Percentiles rank a stretch among this genome's conserved stretches.
phyloP scores from a whole-genome alignment of 2,113 vertebrate species.

The Microtus richardsoni region DNA sequence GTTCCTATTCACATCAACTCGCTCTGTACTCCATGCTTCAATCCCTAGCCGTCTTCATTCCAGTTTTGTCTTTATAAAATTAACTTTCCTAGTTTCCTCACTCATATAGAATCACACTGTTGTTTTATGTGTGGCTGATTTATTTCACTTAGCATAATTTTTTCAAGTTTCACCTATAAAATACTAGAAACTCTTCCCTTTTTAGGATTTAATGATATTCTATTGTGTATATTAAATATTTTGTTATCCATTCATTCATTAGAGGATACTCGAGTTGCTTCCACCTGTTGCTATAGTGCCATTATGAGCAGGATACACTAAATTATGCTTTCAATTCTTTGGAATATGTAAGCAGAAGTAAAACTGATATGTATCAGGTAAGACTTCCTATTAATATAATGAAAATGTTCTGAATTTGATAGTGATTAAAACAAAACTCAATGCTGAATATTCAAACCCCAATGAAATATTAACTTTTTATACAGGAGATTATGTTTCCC shows the following conservation, averaged over 20 bases:
- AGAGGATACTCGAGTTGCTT: neutral
- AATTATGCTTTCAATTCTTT: constrained; percentile 30
- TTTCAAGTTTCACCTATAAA: neutral
- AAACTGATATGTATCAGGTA: neutral
- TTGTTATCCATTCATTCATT: neutral
- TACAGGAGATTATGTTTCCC: constrained; percentile 12
- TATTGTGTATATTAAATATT: neutral
- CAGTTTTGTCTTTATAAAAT: neutral
- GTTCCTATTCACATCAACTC: neutral
- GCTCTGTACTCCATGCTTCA: neutral
- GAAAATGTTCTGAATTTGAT: constrained; percentile 3
- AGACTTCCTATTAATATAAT: neutral
- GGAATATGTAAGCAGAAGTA: neutral
- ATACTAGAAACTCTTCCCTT: neutral
- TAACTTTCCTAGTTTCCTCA: neutral
- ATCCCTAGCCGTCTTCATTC: neutral
- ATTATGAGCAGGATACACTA: neutral
- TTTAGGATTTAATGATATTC: neutral
- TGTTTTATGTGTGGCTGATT: neutral
- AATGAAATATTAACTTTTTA: neutral
- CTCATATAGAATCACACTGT: neutral
- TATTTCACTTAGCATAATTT: constrained; percentile 22
- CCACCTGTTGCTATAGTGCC: neutral
- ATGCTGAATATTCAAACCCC: neutral
- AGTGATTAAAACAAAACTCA: neutral